Evolutionary conservation across 2,888 invertebrate genomes (phyloP).

Genomic region (Ophion obscuratus): DNA sequence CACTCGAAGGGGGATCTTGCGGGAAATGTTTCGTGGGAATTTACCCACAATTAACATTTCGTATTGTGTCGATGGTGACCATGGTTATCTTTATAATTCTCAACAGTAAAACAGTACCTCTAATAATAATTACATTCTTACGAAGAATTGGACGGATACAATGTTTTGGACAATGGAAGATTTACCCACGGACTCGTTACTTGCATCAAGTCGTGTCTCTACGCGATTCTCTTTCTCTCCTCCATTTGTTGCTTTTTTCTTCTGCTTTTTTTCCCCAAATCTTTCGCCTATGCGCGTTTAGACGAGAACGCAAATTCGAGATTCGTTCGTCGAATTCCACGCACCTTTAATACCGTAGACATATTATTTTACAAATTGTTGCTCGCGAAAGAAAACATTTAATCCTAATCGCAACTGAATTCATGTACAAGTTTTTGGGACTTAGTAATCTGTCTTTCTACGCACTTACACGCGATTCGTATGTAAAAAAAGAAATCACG

Average conservation of each 20-base stretch:
- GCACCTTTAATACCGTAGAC: constrained; percentile 59
- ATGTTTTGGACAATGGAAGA: constrained; percentile 66
- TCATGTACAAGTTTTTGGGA: constrained; percentile 72
- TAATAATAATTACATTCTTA: constrained; percentile 81
- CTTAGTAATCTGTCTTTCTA: constrained; percentile 46
- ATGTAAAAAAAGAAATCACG: constrained; percentile 38
- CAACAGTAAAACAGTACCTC: constrained; percentile 78
- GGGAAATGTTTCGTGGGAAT: constrained; percentile 81
- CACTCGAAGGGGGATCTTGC: constrained; percentile 34
- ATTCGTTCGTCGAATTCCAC: constrained; percentile 29
- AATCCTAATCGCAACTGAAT: constrained; percentile 73
- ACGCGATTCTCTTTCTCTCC: constrained; percentile 39
- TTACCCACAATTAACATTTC: constrained; percentile 84
- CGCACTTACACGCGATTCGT: constrained; percentile 50
- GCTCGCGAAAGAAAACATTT: constrained; percentile 44
- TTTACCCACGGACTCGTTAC: constrained; percentile 65
- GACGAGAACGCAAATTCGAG: constrained; percentile 8
- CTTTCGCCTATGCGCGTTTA: constrained; percentile 6
- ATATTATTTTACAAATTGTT: constrained; percentile 75
- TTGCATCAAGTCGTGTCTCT: constrained; percentile 41
- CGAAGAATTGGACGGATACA: constrained; percentile 76
- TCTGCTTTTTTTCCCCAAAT: constrained; percentile 7
- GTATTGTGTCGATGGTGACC: constrained; percentile 79
- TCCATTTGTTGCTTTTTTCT: constrained; percentile 13
- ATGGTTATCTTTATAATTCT: constrained; percentile 81